These are phyloP conservation scores for Acestrorhynchus altus DNA, from an alignment of 2,797 vertebrate species.

Conservation along the genomic window DNA sequence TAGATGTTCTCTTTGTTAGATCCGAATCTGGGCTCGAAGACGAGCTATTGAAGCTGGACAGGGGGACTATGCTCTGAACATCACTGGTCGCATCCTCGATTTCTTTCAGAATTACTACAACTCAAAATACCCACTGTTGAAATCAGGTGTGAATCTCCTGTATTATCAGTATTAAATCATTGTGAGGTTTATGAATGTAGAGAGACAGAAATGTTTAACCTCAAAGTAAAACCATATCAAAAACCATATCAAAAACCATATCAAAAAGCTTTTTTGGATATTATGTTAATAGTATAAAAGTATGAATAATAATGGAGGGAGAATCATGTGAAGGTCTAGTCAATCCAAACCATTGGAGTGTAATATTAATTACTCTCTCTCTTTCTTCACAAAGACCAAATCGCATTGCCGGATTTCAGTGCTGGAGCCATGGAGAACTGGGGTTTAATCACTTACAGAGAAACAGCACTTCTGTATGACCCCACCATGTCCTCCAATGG, in stretches of 20 bases:
- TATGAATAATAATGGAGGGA: too few relatives aligned
- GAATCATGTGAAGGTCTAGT: too few relatives aligned
- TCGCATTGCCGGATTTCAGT: constrained; percentile 90
- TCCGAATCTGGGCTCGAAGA: constrained; percentile 89
- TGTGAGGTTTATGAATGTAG: neutral
- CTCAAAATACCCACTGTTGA: constrained; percentile 81
- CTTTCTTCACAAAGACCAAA: constrained; percentile 81
- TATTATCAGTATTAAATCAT: too few relatives aligned
- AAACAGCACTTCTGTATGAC: constrained; percentile 84
- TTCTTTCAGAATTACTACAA: constrained; percentile 84
- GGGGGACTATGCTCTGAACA: constrained; percentile 76
- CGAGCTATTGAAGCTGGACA: constrained; percentile 73
- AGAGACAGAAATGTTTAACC: too few relatives aligned
- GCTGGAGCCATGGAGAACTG: constrained; percentile 98
- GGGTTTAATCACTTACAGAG: constrained; percentile 94
- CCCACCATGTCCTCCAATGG: constrained; percentile 74
- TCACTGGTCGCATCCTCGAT: constrained; percentile 81
- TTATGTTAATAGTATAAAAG: too few relatives aligned
- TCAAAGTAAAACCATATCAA: too few relatives aligned
- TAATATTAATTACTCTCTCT: neutral
- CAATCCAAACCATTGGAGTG: too few relatives aligned
- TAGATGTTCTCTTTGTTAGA: constrained; percentile 66
- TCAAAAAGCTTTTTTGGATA: too few relatives aligned
- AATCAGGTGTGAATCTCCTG: constrained; percentile 80
- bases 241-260: too few relatives aligned